These are phyloP conservation scores for Apogon talboti DNA, from an alignment of 2,797 vertebrate species.

Conservation along the genomic window DNA sequence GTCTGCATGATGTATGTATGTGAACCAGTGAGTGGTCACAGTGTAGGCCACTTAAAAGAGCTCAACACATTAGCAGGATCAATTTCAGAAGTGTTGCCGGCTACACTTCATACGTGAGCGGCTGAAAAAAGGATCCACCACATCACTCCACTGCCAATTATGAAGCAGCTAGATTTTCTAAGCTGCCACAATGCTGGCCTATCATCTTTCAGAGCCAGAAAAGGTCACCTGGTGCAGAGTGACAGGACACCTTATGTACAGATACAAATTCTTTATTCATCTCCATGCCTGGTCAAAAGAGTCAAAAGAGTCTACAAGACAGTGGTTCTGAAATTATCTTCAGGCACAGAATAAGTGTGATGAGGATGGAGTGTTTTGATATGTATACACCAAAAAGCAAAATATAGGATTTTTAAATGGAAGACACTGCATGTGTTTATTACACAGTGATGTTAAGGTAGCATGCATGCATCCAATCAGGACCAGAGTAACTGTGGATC, in stretches of 20 bases:
- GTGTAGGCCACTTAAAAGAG: constrained; percentile 68
- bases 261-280: constrained; percentile 65
- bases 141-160: constrained; percentile 67
- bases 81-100: constrained; percentile 62
- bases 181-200: constrained; percentile 62
- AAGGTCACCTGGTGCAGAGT: constrained; percentile 72
- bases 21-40: constrained; percentile 44
- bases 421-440: neutral
- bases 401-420: neutral
- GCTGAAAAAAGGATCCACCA: constrained; percentile 33
- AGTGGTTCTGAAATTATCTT: constrained; percentile 24
- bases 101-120: constrained; percentile 63
- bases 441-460: too few relatives aligned
- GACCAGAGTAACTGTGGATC: too few relatives aligned
- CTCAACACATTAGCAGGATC: constrained; percentile 65
- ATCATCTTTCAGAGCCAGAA: constrained; percentile 72
- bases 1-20: constrained; percentile 18
- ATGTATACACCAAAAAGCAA: neutral
- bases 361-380: neutral
- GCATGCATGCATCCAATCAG: too few relatives aligned
- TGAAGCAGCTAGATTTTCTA: constrained; percentile 65
- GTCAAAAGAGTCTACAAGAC: constrained; percentile 33
- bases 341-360: constrained; percentile 14
- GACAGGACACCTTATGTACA: constrained; percentile 58
- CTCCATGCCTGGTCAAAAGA: constrained; percentile 36